These are phyloP conservation scores for Picus viridis DNA, from an alignment of 2,797 vertebrate species.

Conservation along the genomic window DNA sequence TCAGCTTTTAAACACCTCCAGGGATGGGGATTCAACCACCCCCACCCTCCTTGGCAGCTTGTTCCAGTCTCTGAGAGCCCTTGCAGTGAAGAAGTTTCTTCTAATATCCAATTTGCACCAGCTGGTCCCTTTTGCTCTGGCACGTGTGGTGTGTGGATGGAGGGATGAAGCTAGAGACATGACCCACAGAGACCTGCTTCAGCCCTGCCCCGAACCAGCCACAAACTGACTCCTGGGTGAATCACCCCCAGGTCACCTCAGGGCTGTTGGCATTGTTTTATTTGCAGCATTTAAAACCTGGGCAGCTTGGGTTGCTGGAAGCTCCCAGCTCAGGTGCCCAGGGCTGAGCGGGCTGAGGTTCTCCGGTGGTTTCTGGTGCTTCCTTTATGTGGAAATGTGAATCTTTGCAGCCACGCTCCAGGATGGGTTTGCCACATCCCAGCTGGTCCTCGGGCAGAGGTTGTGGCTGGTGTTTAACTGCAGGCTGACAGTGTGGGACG, in stretches of 20 bases:
- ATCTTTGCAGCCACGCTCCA: background rate
- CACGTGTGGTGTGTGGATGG: background rate
- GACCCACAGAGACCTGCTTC: background rate
- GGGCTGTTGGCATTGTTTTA: background rate
- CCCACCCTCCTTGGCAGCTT: too few relatives aligned
- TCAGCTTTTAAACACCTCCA: too few relatives aligned
- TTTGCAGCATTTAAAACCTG: background rate
- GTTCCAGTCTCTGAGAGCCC: too few relatives aligned
- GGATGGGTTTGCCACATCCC: background rate
- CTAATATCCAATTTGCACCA: background rate
- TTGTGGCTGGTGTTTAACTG: background rate
- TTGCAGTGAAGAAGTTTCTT: too few relatives aligned
- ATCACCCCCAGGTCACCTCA: background rate
- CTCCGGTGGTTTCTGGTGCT: rapidly evolving
- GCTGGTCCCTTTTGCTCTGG: rapidly evolving
- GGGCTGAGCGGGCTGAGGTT: background rate
- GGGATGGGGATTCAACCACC: too few relatives aligned
- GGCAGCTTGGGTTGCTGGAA: background rate
- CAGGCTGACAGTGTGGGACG: rapidly evolving
- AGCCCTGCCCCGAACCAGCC: background rate
- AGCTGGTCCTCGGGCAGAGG: rapidly evolving
- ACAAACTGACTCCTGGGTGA: background rate
- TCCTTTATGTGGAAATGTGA: background rate
- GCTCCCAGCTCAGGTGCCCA: background rate
- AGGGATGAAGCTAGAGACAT: rapidly evolving